Evolutionary conservation across 2,797 vertebrate genomes (phyloP).

Genomic region (Oryzias sinensis): DNA sequence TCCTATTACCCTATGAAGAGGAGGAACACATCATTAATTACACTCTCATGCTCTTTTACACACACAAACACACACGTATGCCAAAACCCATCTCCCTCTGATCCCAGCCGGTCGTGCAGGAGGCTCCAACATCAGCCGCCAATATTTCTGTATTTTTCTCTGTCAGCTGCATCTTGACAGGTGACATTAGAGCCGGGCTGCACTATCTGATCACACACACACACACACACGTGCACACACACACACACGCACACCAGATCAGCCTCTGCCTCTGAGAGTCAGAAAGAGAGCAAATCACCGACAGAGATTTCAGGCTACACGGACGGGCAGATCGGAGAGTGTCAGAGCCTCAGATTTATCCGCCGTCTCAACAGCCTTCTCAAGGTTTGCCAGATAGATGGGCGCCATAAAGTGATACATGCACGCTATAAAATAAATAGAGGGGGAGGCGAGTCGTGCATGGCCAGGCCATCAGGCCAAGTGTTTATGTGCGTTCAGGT

Average conservation of each 20-base stretch:
- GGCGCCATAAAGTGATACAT: slow-evolving; percentile 60
- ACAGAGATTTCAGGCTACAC: slow-evolving; percentile 65
- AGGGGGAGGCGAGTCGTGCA: slow-evolving; percentile 48
- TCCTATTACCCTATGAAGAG: slow-evolving; percentile 88
- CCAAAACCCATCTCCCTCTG: slow-evolving; percentile 52
- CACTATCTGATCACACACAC: slow-evolving; percentile 40
- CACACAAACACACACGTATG: slow-evolving; percentile 58
- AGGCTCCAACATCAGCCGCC: slow-evolving; percentile 31
- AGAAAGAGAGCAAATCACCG: slow-evolving; percentile 43
- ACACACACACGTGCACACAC: neutral
- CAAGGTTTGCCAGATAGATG: slow-evolving; percentile 68
- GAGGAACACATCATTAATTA: slow-evolving; percentile 90
- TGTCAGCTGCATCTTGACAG: slow-evolving; percentile 43
- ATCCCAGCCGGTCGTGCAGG: slow-evolving; percentile 11
- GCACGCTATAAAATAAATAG: slow-evolving; percentile 55
- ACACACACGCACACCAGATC: slow-evolving; percentile 7
- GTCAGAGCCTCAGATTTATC: slow-evolving; percentile 65
- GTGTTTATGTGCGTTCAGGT: slow-evolving; percentile 54
- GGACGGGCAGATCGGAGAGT: slow-evolving; percentile 63
- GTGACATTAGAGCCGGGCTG: slow-evolving; percentile 41
- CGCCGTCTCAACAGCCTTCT: slow-evolving; percentile 51
- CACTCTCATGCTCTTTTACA: slow-evolving; percentile 71
- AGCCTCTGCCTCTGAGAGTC: slow-evolving; percentile 28
- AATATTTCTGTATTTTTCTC: slow-evolving; percentile 37
- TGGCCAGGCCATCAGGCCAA: slow-evolving; percentile 30